Base-by-base conservation (phyloP, 2,113 vertebrate species). In the Leptodactylus fuscus region DNA sequence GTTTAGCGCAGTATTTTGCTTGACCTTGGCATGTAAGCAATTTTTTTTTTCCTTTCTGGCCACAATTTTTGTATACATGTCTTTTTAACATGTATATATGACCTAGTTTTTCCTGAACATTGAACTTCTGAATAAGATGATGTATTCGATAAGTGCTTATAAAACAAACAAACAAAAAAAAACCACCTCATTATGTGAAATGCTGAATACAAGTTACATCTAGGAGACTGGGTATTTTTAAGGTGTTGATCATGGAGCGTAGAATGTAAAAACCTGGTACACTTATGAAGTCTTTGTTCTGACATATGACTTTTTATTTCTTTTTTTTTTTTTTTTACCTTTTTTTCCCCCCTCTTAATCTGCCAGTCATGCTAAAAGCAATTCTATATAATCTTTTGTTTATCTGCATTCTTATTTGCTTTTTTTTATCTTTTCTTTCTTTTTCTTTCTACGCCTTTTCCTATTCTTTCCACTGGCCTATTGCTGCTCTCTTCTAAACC, bases 401-500 rank as follows among this genome's bases (percentile, higher is more conserved):
- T 94, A 90, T 91, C 90, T 94, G 93, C 89, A 91, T 89, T 89
- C 88, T 93, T 91, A 79, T 93, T 92, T 92, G 92, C 93, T 93
- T 90, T 93, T 89, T 53, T 94, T 92, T 93, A 89, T 88, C 89
- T 87, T 87, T 67, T 67, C 29, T 67, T 69, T 89, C 53, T 94
- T 92, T 94, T 90, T 88, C 89, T 87, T 87, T 92, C 77, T 81
- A 60, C 84, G 41, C 67, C 65, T 75, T 79, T 49, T 85, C 49
- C 51, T 85, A 80, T 92, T 91, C 91, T 90, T 87, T 88, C 90
- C 89, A 82, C 88, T 36, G 49, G 91, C 93, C 92, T 93, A 90
- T 95, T 92, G 94, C 94, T 91, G 89, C 55, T 95, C 93, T 94
- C 92, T 93, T 92, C 94, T 91, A 92, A 38, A 93, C 94, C 93